These are phyloP conservation scores for Hippocampus zosterae DNA, from an alignment of 2,113 vertebrate genomes.

Conservation along the genomic window DNA sequence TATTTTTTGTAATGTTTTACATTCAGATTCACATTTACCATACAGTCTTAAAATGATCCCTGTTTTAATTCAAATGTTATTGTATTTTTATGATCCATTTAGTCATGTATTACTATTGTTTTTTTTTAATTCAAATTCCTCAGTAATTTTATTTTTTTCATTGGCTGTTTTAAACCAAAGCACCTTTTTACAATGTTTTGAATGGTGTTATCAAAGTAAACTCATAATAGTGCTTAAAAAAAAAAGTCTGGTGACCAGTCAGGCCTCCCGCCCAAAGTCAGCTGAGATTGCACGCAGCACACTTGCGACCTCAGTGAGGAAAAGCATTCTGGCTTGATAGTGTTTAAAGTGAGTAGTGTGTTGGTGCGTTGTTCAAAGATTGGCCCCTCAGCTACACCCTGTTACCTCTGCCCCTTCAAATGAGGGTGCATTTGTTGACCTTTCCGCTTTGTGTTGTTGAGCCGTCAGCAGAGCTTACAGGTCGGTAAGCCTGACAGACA, in stretches of 20 bases:
- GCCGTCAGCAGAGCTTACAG: conserved; percentile 52
- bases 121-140: background rate
- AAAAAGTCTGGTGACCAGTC: background rate
- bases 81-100: background rate
- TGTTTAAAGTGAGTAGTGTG: conserved; percentile 42
- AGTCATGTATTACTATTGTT: background rate
- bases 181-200: background rate
- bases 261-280: background rate
- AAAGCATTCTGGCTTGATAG: conserved; percentile 7
- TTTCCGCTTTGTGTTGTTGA: conserved; percentile 32
- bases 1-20: background rate
- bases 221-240: background rate
- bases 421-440: conserved; percentile 44
- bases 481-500: conserved; percentile 46
- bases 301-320: background rate
- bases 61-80: background rate
- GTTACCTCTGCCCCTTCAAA: conserved; percentile 28
- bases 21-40: background rate
- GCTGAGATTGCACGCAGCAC: background rate
- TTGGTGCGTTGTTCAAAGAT: conserved; percentile 28
- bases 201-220: background rate
- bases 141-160: background rate
- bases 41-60: background rate
- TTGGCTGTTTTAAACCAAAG: background rate
- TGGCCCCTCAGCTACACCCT: background rate